Base-by-base conservation (phyloP, 2,888 invertebrate genomes). In the Arrhopalites spinosus region DNA sequence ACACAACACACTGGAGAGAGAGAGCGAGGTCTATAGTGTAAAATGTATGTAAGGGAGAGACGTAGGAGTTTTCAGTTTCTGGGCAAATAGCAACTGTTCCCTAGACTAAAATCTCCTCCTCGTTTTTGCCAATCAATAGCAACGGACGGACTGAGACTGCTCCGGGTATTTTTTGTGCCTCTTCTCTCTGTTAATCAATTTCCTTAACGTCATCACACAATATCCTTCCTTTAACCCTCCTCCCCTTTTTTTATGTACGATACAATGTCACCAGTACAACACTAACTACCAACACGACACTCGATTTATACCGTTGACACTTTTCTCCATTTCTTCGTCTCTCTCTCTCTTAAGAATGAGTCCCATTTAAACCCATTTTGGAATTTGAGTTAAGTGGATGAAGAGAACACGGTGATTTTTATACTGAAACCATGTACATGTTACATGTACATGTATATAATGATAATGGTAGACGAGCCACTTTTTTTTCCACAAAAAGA, bases 171-270 rank as follows among this genome's bases (percentile, higher is more conserved):
- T 56, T 56, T 27, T 61, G 29, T n/a, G 13, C n/a, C 2, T 23
- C 29, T 17, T 36, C 30, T 63, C 15, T 63, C n/a, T n/a, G 45
- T 45, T 67, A 73, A 73, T 73, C 73, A 73, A 73, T 73, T 73
- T 56, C 56, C 73, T 64, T 47, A 73, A 73, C 73, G 73, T 73
- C 73, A 73, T 20, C 67, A 64, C 71, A 29, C 63, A 45, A 69
- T 69, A 53, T 47, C 53, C 69, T 59, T 59, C n/a, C n/a, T n/a
- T n/a, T n/a, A n/a, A n/a, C n/a, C n/a, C n/a, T n/a, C n/a, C n/a
- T 59, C 59, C 25, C 13, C 59, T n/a, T 20, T 36, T 11, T 36
- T 11, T 7, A 36, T 11, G 36, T 36, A 36, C 36, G 5, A 36
- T 11, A 36, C 36, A 36, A 7, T 36, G 3, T 11, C 36, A 36